These are phyloP conservation scores for Rhagonycha lutea DNA, from an alignment of 2,888 invertebrate species.

Conservation along the genomic window DNA sequence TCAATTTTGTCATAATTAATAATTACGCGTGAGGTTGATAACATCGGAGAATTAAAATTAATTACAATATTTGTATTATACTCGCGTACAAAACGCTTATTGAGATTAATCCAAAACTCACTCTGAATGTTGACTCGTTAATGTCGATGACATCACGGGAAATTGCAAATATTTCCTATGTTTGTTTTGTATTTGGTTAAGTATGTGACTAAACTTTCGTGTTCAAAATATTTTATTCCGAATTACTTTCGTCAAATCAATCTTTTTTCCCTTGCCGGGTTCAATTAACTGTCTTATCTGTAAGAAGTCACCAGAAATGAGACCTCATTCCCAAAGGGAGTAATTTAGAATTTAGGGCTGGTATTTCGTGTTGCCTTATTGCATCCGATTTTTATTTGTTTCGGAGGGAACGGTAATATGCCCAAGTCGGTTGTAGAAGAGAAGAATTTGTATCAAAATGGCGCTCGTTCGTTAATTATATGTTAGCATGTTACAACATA, in stretches of 20 bases:
- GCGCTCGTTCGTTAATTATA: neutral
- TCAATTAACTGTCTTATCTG: neutral
- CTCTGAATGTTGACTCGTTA: slow-evolving; percentile 10
- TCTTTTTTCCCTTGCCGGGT: neutral
- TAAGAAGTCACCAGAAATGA: neutral
- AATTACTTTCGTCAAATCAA: neutral
- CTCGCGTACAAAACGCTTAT: slow-evolving; percentile 7
- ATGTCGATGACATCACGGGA: slow-evolving; percentile 33
- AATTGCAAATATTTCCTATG: slow-evolving; percentile 16
- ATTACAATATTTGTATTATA: slow-evolving; percentile 3
- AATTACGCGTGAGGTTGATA: neutral
- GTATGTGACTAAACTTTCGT: slow-evolving; percentile 24
- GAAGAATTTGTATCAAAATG: neutral
- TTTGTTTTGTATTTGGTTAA: slow-evolving; percentile 20
- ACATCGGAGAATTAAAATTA: slow-evolving; percentile 1
- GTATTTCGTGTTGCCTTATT: neutral
- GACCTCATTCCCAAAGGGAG: neutral
- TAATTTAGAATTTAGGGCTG: neutral
- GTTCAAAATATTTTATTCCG: neutral
- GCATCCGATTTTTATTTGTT: neutral
- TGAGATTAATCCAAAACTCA: slow-evolving; percentile 9
- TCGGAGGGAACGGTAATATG: neutral
- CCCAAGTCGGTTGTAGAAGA: neutral
- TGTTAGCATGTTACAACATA: neutral
- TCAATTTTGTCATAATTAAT: neutral